A percentile compares a stretch with the other conserved stretches of the same genome.
phyloP scores from a whole-genome alignment of 2,113 vertebrate genomes.

The Himantopus leucocephalus region DNA sequence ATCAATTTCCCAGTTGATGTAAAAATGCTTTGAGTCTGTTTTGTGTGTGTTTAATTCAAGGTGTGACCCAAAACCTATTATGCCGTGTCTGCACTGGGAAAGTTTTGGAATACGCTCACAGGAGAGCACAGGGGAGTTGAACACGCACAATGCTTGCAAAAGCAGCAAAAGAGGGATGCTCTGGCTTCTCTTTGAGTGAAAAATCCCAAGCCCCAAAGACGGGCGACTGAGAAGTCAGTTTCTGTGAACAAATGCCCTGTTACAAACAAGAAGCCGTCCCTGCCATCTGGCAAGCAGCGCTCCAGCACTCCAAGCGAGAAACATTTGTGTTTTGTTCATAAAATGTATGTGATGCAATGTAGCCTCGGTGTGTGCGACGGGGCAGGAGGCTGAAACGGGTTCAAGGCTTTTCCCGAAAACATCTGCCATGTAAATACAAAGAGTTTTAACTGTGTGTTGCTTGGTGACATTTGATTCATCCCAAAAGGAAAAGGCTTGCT shows the following conservation, averaged over 20 bases:
- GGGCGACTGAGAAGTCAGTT: neutral
- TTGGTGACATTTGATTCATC: neutral
- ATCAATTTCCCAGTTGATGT: accelerated
- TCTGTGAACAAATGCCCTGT: neutral
- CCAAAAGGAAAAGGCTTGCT: neutral
- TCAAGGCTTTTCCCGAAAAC: neutral
- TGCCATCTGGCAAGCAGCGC: neutral
- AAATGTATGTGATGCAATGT: accelerated
- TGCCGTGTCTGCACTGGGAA: accelerated
- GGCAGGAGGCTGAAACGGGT: neutral
- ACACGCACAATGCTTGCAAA: accelerated
- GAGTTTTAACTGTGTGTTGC: neutral
- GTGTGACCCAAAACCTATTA: neutral
- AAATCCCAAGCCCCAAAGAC: neutral
- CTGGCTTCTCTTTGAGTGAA: neutral
- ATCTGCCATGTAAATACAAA: neutral
- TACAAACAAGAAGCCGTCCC: neutral
- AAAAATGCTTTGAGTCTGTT: neutral
- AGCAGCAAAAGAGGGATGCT: neutral
- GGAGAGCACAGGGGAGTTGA: neutral
- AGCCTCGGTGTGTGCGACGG: accelerated
- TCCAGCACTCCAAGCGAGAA: neutral
- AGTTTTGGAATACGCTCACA: accelerated
- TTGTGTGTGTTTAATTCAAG: neutral
- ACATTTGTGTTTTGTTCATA: neutral